Percentiles rank a stretch among this genome's conserved stretches.
phyloP scores from a whole-genome alignment of 92 coral and sea anemone species.

The Galaxea fascicularis region DNA sequence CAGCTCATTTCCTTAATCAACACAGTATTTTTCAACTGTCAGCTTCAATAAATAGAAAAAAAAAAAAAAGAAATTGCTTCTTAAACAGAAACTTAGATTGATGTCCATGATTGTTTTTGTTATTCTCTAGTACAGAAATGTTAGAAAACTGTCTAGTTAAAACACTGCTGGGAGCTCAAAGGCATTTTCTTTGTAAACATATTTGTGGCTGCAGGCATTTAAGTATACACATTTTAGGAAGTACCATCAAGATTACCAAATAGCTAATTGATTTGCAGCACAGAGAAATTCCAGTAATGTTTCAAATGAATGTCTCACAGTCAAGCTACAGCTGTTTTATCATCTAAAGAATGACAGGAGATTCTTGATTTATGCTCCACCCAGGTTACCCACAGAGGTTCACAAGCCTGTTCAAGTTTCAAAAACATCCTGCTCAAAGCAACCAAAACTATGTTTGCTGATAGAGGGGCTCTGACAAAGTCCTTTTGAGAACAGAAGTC shows the following conservation, averaged over 20 bases:
- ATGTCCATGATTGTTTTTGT: too few species aligned
- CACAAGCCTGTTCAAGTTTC: not conserved
- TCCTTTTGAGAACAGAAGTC: not conserved
- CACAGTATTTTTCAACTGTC: too few species aligned
- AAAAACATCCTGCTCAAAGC: conserved; percentile 3
- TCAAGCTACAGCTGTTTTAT: conserved; percentile 15
- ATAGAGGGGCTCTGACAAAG: not conserved
- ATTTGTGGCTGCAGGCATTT: not conserved
- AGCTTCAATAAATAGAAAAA: too few species aligned
- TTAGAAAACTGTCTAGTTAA: not conserved
- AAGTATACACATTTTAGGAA: not conserved
- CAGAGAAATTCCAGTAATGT: conserved; percentile 15
- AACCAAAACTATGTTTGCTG: not conserved
- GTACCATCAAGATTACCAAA: not conserved
- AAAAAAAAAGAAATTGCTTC: too few species aligned
- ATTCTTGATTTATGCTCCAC: not conserved
- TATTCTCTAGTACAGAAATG: too few species aligned
- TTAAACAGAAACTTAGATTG: too few species aligned
- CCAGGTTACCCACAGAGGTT: not conserved
- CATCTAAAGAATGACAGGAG: not conserved
- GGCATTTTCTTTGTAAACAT: not conserved
- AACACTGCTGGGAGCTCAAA: not conserved
- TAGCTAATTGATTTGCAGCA: not conserved
- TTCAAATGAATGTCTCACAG: not conserved
- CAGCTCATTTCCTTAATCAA: too few species aligned